Evolutionary conservation across 2,888 invertebrate species (phyloP).

Genomic region (Netelia melanura): DNA sequence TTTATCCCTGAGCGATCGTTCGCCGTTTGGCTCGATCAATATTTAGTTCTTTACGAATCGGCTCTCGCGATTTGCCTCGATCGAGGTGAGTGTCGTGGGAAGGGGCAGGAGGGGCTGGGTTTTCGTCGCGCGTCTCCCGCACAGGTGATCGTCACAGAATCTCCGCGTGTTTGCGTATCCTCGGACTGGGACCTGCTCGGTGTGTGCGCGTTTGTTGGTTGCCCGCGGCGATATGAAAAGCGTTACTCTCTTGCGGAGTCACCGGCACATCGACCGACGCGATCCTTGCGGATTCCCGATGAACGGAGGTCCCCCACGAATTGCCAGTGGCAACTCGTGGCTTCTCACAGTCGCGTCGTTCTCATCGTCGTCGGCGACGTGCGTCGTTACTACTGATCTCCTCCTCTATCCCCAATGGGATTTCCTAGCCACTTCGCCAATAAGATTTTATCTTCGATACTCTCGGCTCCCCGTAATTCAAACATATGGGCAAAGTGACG

Average conservation of each 20-base stretch:
- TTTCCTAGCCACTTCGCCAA: too few species aligned
- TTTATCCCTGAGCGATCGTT: too few species aligned
- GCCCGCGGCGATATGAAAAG: constrained; percentile 60
- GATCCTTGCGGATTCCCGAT: constrained; percentile 52
- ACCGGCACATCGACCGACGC: constrained; percentile 50
- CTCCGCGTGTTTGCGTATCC: constrained; percentile 32
- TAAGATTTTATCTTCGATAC: too few species aligned
- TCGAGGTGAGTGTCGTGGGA: too few species aligned
- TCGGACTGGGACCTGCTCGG: constrained; percentile 8
- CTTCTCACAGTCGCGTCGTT: background rate
- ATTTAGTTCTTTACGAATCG: too few species aligned
- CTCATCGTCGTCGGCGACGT: background rate
- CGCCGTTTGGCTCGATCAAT: too few species aligned
- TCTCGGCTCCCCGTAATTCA: too few species aligned
- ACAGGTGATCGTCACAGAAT: constrained; percentile 20
- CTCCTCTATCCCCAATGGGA: background rate
- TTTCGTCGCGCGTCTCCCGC: background rate
- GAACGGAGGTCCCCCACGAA: constrained; percentile 49
- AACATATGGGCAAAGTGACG: too few species aligned
- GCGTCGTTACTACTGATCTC: background rate
- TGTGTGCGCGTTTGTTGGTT: constrained; percentile 56
- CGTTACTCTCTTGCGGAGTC: constrained; percentile 13
- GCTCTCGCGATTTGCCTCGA: too few species aligned
- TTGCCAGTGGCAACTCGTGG: constrained; percentile 6
- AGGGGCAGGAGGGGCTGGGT: too few species aligned